Evolutionary conservation across 2,113 vertebrate genomes (phyloP).

Genomic region (Neomonachus schauinslandi): DNA sequence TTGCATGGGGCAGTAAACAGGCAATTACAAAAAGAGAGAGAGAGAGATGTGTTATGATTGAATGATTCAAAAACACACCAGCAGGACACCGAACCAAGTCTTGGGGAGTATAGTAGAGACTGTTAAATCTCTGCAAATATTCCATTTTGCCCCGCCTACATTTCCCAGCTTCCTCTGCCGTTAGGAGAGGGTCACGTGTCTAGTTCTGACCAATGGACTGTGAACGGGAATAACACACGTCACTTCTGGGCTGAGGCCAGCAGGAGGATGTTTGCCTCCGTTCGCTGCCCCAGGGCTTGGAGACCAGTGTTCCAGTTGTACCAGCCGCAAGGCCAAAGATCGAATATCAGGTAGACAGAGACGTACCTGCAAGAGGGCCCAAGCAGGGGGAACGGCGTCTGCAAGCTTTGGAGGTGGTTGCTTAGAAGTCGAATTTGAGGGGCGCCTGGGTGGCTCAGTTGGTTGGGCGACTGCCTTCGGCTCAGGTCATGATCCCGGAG

Average conservation of each 20-base stretch:
- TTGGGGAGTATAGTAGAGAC: background rate
- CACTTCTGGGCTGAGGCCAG: background rate
- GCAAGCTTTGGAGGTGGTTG: background rate
- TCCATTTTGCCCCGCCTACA: background rate
- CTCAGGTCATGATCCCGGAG: too few relatives aligned
- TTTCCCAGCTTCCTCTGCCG: background rate
- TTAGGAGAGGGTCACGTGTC: background rate
- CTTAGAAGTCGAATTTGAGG: background rate
- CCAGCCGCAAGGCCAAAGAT: fast-evolving
- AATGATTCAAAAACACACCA: background rate
- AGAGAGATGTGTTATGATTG: background rate
- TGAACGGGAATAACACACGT: background rate
- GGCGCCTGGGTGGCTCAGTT: too few relatives aligned
- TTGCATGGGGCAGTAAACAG: background rate
- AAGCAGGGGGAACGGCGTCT: background rate
- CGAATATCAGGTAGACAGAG: fast-evolving
- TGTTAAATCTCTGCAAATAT: background rate
- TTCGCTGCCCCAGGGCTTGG: background rate
- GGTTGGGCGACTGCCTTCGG: too few relatives aligned
- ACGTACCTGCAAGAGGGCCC: fast-evolving
- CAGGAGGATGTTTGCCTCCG: background rate
- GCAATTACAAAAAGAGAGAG: background rate
- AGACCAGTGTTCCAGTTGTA: background rate
- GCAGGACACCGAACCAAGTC: background rate
- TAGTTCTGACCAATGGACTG: background rate